Conservation (phyloP, 2,888 invertebrate genomes). For the Stramonita haemastoma region DNA sequence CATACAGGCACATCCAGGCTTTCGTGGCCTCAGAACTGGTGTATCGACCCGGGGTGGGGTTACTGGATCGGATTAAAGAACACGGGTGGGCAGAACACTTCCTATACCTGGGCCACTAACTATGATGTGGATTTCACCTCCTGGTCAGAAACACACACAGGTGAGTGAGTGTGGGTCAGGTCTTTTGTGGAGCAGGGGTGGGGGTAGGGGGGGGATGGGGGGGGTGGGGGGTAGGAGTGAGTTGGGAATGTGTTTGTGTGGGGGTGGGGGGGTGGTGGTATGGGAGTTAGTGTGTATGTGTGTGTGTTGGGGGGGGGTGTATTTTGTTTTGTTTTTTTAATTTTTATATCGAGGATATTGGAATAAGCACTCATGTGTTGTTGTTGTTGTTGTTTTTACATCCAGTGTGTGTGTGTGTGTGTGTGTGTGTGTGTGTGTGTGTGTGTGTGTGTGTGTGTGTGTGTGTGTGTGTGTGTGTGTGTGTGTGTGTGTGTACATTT, state of each 20-base stretch:
- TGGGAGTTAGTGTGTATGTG: no score
- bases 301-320: no score
- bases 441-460: neutral
- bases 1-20: constrained; percentile 56
- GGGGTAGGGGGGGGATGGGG: no score
- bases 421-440: neutral
- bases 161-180: constrained; percentile 45
- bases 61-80: constrained; percentile 64
- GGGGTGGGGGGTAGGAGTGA: no score
- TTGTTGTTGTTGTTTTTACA: no score
- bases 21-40: constrained; percentile 58
- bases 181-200: no score
- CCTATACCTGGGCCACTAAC: constrained; percentile 57
- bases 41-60: constrained; percentile 45
- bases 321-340: no score
- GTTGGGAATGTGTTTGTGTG: no score
- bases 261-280: no score
- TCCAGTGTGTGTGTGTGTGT: no score
- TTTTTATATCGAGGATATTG: no score
- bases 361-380: no score
- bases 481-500: neutral
- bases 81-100: constrained; percentile 49
- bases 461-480: neutral
- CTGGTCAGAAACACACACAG: constrained; percentile 66
- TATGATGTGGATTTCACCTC: constrained; percentile 55